Conservation (phyloP, 2,888 invertebrate genomes). For the Tanytarsus gracilentus region DNA sequence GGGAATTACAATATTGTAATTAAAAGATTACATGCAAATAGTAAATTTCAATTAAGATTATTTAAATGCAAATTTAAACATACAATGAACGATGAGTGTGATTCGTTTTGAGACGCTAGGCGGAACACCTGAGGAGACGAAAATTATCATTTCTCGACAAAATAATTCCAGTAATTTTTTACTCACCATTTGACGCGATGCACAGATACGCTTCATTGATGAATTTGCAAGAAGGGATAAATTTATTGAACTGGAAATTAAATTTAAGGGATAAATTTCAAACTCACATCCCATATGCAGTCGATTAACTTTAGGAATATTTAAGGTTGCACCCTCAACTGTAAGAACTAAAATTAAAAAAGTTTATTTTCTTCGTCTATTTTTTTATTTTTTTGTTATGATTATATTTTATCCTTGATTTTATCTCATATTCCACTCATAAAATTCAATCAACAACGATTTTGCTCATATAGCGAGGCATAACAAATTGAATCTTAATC, state of each 20-base stretch:
- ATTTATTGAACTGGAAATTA: background rate
- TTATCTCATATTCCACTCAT: background rate
- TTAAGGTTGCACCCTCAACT: constrained; percentile 34
- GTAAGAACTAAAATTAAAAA: constrained; percentile 34
- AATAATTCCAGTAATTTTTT: too few relatives aligned
- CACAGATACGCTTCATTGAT: constrained; percentile 46
- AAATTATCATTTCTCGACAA: too few relatives aligned
- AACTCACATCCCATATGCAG: constrained; percentile 23
- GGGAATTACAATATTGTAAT: constrained; percentile 21
- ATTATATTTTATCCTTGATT: background rate
- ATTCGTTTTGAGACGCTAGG: constrained; percentile 53
- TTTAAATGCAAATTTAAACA: constrained; percentile 12
- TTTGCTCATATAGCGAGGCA: background rate
- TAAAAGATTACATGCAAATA: constrained; percentile 20
- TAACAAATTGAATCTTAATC: constrained; percentile 27
- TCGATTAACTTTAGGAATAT: constrained; percentile 22
- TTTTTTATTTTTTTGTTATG: background rate
- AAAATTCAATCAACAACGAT: too few relatives aligned
- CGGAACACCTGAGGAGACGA: too few relatives aligned
- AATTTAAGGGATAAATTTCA: background rate
- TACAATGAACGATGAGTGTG: constrained; percentile 70
- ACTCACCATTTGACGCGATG: constrained; percentile 72
- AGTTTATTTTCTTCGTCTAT: background rate
- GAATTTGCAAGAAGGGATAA: background rate
- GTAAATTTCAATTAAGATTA: constrained; percentile 23